A percentile compares a stretch with the other conserved stretches of the same genome.
These are phyloP conservation scores for Formicarius rufipectus DNA, from an alignment of 2,113 vertebrate genomes.

Conservation along the genomic window DNA sequence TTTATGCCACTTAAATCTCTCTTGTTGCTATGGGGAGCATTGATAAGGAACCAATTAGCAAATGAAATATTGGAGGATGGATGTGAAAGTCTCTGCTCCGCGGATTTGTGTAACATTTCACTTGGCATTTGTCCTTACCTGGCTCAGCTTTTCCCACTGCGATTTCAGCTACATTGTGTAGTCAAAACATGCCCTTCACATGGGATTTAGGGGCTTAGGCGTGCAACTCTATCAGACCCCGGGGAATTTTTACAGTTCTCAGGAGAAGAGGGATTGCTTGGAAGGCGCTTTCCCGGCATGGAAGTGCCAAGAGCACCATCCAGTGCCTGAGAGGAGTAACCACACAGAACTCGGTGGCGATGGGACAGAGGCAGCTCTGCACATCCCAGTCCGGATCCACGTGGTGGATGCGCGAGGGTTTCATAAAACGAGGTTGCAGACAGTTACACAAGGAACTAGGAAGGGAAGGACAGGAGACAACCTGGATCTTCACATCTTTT, in stretches of 20 bases:
- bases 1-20: constrained; percentile 25
- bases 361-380: not conserved
- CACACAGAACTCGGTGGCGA: not conserved
- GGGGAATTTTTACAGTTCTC: not conserved
- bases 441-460: not conserved
- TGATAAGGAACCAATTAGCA: constrained; percentile 47
- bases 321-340: constrained; percentile 29
- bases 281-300: not conserved
- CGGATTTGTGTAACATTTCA: not conserved
- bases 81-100: not conserved
- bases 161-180: not conserved
- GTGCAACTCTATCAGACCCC: not conserved
- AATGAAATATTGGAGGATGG: constrained; percentile 21
- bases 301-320: constrained; percentile 47
- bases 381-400: not conserved
- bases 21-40: constrained; percentile 42
- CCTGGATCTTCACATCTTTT: not conserved
- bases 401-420: no score
- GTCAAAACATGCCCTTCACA: constrained; percentile 16
- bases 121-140: constrained; percentile 3
- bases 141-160: not conserved
- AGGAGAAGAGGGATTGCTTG: not conserved
- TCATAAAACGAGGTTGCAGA: not conserved
- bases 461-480: not conserved
- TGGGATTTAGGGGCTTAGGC: not conserved